Base-by-base conservation (phyloP, 2,888 invertebrate genomes). In the Tiliacea aurago region DNA sequence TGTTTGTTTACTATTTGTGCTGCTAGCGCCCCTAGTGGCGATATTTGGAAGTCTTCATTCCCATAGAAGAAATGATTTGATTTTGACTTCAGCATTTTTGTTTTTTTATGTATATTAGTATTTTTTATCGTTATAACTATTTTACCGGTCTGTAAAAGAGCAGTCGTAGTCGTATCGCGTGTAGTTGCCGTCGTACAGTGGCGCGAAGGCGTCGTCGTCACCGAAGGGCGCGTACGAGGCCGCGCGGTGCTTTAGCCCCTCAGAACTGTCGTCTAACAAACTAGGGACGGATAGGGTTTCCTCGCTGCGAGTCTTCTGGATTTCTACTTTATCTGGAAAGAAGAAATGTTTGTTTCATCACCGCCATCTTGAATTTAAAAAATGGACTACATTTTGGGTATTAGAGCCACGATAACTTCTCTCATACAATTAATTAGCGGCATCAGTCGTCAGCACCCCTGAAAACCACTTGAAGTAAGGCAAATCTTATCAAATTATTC, bases 251-350 rank as follows among this genome's bases (percentile, higher is more conserved):
- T 84, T 84, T 84, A 82, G 86, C 6, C 80, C 83, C 58, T 77
- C 81, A 20, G 78, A 66, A 28, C 85, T 80, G 28, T 93, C 94
- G 68, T 94, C 94, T 45, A 94, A 85, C 64, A 94, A 81, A 18
- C 92, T 89, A 15, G 93, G 90, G 80, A 91, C 92, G 84, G 94
- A 92, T 9, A 96, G 87, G 11, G 93, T 94, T 80, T 96, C 96
- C 79, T 96, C 96, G 88, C 95, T 95, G 47, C 95, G 89, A 0
- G 96, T 95, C 88, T 96, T 96, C 78, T 95, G 95, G 63, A 96
- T 95, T 53, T 95, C 94, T 28, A 89, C 89, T 80, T 92, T 92
- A 66, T 94, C 92, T 63, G 49, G 4, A 65, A 51, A 37, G 0
- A 5, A 33, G 13, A 11, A 49, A 37, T 23, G 43, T 10, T 3